These are phyloP conservation scores for Clitarchus hookeri DNA, from an alignment of 2,888 invertebrate genomes.

Conservation along the genomic window DNA sequence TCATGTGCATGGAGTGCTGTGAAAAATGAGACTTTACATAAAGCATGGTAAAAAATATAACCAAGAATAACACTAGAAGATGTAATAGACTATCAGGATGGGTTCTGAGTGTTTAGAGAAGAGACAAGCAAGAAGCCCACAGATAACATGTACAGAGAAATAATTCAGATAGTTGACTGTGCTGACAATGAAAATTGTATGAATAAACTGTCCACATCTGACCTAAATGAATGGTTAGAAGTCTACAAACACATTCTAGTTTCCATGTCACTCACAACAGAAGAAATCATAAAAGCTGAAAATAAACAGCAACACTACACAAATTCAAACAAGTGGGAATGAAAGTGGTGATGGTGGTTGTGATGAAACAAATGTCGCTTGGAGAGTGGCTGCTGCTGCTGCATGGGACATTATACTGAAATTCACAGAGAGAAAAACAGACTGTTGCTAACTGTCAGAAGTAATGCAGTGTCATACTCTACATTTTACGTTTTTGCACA, in stretches of 20 bases:
- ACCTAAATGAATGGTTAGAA: neutral
- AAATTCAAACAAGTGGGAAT: neutral
- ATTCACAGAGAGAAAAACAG: neutral
- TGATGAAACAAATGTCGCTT: neutral
- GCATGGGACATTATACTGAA: neutral
- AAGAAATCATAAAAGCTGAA: neutral
- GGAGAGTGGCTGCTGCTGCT: neutral
- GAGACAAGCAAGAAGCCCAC: neutral
- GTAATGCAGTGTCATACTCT: neutral
- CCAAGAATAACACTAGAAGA: neutral
- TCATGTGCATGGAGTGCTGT: neutral
- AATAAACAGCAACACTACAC: neutral
- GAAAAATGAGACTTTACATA: neutral
- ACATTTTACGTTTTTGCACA: neutral
- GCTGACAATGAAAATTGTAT: neutral
- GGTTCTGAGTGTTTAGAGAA: neutral
- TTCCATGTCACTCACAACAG: neutral
- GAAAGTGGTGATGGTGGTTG: neutral
- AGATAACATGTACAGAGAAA: neutral
- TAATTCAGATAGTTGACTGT: neutral
- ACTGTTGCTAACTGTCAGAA: neutral
- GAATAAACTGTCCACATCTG: neutral
- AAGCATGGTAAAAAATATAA: neutral
- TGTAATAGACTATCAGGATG: neutral
- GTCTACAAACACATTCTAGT: neutral